phyloP scores from a whole-genome alignment of 2,888 invertebrate species.

The Lapara coniferarum region DNA sequence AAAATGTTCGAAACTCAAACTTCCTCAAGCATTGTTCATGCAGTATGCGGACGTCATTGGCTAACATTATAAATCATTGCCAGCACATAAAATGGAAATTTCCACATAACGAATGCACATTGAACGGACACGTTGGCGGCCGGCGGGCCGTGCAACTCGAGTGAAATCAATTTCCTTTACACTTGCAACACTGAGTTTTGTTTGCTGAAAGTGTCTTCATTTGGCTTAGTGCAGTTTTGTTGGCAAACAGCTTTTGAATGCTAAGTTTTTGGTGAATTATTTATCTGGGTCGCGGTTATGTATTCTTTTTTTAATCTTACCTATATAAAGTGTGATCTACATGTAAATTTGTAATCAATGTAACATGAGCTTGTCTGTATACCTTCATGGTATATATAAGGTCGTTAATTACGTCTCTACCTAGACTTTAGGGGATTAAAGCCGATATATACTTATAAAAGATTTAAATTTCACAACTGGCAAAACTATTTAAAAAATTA shows the following conservation, averaged over 20 bases:
- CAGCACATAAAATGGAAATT: constrained; percentile 32
- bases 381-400: too few relatives aligned
- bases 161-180: constrained; percentile 38
- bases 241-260: neutral
- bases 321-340: too few relatives aligned
- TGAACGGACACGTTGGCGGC: constrained; percentile 20
- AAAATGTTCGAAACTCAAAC: neutral
- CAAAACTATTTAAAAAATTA: too few relatives aligned
- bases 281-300: neutral
- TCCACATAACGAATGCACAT: constrained; percentile 31
- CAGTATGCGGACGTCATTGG: neutral
- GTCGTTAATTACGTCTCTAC: too few relatives aligned
- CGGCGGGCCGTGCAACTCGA: constrained; percentile 16
- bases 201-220: constrained; percentile 13
- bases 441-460: too few relatives aligned
- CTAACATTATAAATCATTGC: constrained; percentile 26
- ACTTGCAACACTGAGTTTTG: constrained; percentile 28
- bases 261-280: neutral
- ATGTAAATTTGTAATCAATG: too few relatives aligned
- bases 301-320: too few relatives aligned
- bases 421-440: too few relatives aligned
- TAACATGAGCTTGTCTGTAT: too few relatives aligned
- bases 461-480: too few relatives aligned
- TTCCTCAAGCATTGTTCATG: neutral
- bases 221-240: constrained; percentile 17